Evolutionary conservation across 2,113 vertebrate genomes (phyloP).

Genomic region (Psittacus erithacus): DNA sequence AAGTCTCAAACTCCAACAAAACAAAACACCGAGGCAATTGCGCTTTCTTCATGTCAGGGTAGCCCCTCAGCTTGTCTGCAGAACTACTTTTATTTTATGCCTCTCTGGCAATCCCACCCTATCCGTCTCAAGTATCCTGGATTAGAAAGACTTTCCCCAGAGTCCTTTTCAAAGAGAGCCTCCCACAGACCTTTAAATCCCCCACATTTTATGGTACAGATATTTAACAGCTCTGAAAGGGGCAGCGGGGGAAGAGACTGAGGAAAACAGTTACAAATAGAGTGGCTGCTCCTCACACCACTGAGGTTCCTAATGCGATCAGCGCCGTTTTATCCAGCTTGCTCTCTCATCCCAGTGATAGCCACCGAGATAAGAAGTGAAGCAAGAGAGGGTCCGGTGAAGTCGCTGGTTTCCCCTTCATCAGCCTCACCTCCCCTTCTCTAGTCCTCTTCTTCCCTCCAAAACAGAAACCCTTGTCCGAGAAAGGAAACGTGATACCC

Average conservation of each 20-base stretch:
- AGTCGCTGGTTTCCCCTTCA: not conserved
- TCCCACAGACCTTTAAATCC: conserved; percentile 75
- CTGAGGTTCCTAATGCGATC: conserved; percentile 3
- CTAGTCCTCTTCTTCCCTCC: not conserved
- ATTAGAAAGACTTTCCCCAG: conserved; percentile 72
- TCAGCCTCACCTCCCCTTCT: not conserved
- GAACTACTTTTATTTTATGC: conserved; percentile 69
- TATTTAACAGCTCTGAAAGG: conserved; percentile 62
- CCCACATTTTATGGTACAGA: conserved; percentile 67
- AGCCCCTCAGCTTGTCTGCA: conserved; percentile 42
- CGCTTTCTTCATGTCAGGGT: not conserved
- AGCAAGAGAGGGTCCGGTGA: not conserved
- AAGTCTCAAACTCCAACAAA: not conserved
- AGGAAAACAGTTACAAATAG: not conserved
- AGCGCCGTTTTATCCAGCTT: not conserved
- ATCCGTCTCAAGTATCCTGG: conserved; percentile 73
- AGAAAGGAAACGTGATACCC: not conserved
- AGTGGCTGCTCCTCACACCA: not conserved
- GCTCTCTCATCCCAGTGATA: not conserved
- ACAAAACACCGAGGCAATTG: not conserved
- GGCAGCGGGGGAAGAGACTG: not conserved
- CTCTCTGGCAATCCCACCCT: conserved; percentile 68
- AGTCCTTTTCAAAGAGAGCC: conserved; percentile 75
- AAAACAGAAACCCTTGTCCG: not conserved
- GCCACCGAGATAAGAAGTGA: not conserved